A percentile compares a stretch with the other conserved stretches of the same genome.
These are phyloP conservation scores for Margaritifera margaritifera DNA, from an alignment of 2,888 invertebrate species.

Conservation along the genomic window DNA sequence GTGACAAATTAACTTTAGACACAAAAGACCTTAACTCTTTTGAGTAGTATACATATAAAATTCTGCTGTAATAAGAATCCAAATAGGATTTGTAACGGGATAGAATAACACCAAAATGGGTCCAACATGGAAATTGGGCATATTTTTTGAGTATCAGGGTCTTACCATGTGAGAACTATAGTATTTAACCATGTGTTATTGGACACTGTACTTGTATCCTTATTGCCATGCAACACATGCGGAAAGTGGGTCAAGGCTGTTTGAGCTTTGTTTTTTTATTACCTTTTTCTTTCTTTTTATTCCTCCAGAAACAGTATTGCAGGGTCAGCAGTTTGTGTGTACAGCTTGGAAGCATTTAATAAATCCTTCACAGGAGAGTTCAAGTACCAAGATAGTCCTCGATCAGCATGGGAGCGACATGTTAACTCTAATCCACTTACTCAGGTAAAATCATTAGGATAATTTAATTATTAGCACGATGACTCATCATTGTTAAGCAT, in stretches of 20 bases:
- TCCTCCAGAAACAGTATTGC: slow-evolving; percentile 83
- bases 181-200: too few relatives aligned
- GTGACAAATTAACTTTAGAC: too few relatives aligned
- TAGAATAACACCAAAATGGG: too few relatives aligned
- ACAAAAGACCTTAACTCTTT: too few relatives aligned
- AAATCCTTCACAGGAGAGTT: slow-evolving; percentile 89
- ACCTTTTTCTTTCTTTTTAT: neutral
- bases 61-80: too few relatives aligned
- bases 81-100: too few relatives aligned
- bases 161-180: too few relatives aligned
- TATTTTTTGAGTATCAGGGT: too few relatives aligned
- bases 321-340: slow-evolving; percentile 93
- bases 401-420: slow-evolving; percentile 84
- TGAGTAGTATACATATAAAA: too few relatives aligned
- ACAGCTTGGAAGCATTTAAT: slow-evolving; percentile 87
- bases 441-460: slow-evolving; percentile 28
- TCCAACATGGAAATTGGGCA: too few relatives aligned
- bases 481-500: too few relatives aligned
- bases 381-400: slow-evolving; percentile 85
- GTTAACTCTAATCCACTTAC: slow-evolving; percentile 61
- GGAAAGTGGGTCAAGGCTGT: neutral
- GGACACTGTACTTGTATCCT: too few relatives aligned
- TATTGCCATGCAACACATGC: neutral
- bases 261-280: neutral
- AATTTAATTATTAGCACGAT: neutral